Evolutionary conservation across 2,888 invertebrate species (phyloP).

Genomic region (Catotricha subobsoleta): DNA sequence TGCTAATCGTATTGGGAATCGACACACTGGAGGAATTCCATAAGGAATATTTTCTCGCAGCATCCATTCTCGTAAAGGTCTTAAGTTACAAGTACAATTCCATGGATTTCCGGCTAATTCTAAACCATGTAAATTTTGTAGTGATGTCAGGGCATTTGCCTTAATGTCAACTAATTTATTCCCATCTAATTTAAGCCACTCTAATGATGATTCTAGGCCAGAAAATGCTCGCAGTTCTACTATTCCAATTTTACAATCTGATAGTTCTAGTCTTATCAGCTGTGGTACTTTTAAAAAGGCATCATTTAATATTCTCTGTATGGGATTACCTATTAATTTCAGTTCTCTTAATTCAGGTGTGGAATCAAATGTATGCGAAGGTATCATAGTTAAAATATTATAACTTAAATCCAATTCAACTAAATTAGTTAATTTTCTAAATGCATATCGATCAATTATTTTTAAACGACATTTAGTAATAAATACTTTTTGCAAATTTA

Average conservation of each 20-base stretch:
- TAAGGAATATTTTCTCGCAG: constrained; percentile 56
- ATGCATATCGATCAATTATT: constrained; percentile 50
- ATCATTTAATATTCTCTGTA: constrained; percentile 47
- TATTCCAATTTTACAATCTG: constrained; percentile 48
- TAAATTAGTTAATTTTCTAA: constrained; percentile 59
- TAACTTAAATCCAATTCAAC: constrained; percentile 66
- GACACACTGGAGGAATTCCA: constrained; percentile 50
- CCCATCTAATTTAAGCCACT: constrained; percentile 59
- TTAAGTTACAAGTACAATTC: constrained; percentile 61
- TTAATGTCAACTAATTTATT: constrained; percentile 51
- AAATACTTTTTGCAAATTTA: constrained; percentile 65
- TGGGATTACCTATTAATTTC: constrained; percentile 56
- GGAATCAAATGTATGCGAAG: constrained; percentile 52
- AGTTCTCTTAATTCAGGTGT: constrained; percentile 58
- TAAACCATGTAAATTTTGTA: constrained; percentile 52
- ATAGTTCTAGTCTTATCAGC: constrained; percentile 52
- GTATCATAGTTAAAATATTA: constrained; percentile 47
- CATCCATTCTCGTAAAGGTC: constrained; percentile 66
- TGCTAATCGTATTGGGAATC: constrained; percentile 41
- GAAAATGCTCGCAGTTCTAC: constrained; percentile 54
- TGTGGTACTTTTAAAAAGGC: constrained; percentile 48
- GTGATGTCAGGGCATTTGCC: constrained; percentile 45
- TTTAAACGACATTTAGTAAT: constrained; percentile 52
- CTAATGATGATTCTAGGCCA: constrained; percentile 51
- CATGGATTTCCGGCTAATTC: constrained; percentile 64